phyloP scores from a whole-genome alignment of 2,797 vertebrate species.

The Chiloscyllium punctatum region DNA sequence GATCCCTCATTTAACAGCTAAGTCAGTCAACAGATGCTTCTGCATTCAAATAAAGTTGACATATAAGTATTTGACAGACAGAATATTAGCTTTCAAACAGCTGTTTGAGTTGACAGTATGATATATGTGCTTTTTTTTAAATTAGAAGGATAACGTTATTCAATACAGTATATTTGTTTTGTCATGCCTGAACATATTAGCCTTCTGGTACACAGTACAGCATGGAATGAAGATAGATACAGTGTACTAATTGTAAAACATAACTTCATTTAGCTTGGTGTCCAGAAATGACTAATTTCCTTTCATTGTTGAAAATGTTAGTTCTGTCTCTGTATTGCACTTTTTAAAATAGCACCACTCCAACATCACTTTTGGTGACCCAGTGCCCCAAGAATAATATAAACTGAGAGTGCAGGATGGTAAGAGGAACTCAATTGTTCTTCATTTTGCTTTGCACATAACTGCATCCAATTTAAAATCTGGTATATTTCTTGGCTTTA shows the following conservation, averaged over 20 bases:
- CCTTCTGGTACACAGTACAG: not conserved
- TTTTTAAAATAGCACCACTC: not conserved
- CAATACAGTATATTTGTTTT: slow-evolving; percentile 2
- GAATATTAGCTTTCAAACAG: slow-evolving; percentile 24
- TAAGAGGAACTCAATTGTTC: no score
- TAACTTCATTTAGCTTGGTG: not conserved
- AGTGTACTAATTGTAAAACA: not conserved
- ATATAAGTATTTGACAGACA: not conserved
- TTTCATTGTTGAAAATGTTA: slow-evolving; percentile 19
- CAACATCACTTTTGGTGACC: not conserved
- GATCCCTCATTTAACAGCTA: not conserved
- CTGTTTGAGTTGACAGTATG: slow-evolving; percentile 11
- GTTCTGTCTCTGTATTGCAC: not conserved
- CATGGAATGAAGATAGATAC: slow-evolving; percentile 16
- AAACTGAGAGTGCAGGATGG: not conserved
- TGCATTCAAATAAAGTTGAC: not conserved
- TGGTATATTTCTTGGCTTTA: not conserved
- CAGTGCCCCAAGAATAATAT: not conserved
- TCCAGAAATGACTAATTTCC: not conserved
- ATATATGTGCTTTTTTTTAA: slow-evolving; percentile 6
- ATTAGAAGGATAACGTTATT: slow-evolving; percentile 22
- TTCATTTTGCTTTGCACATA: not conserved
- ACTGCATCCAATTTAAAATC: not conserved
- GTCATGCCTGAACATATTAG: slow-evolving; percentile 8
- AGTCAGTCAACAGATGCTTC: not conserved